Percentiles rank a stretch among this genome's conserved stretches.
Evolutionary conservation across 2,797 vertebrate species (phyloP).

Genomic region (Gallinago stenura): DNA sequence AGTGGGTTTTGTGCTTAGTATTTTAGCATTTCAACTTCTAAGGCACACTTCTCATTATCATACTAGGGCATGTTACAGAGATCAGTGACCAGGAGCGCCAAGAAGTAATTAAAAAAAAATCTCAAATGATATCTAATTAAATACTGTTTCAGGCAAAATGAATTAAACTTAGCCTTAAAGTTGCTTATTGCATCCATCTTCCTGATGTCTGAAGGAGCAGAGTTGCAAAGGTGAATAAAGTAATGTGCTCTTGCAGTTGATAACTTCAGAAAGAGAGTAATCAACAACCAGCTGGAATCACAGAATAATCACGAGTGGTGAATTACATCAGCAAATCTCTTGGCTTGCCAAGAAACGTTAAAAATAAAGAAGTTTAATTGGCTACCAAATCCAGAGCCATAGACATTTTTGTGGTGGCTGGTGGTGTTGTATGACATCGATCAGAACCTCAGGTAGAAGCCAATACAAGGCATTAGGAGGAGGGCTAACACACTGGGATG

Average conservation of each 20-base stretch:
- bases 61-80: constrained; percentile 64
- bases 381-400: background rate
- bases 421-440: background rate
- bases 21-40: constrained; percentile 63
- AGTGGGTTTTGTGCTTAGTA: constrained; percentile 39
- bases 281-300: constrained; percentile 62
- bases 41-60: constrained; percentile 64
- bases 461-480: background rate
- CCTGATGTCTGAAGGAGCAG: constrained; percentile 40
- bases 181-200: constrained; percentile 67
- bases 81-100: constrained; percentile 74
- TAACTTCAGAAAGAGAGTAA: constrained; percentile 60
- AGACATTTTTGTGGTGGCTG: constrained; percentile 33
- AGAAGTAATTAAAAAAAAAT: constrained; percentile 75
- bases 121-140: constrained; percentile 80
- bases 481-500: background rate
- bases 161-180: constrained; percentile 76
- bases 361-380: constrained; percentile 23
- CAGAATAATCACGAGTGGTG: constrained; percentile 57
- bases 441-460: constrained; percentile 3
- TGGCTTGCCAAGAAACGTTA: constrained; percentile 10
- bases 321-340: constrained; percentile 5
- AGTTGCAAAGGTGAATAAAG: constrained; percentile 46
- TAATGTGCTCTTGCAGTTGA: background rate
- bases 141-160: constrained; percentile 78